Percentiles rank a stretch among this genome's conserved stretches.
These are phyloP conservation scores for Esox masquinongy DNA, from an alignment of 2,797 vertebrate species.

Conservation along the genomic window DNA sequence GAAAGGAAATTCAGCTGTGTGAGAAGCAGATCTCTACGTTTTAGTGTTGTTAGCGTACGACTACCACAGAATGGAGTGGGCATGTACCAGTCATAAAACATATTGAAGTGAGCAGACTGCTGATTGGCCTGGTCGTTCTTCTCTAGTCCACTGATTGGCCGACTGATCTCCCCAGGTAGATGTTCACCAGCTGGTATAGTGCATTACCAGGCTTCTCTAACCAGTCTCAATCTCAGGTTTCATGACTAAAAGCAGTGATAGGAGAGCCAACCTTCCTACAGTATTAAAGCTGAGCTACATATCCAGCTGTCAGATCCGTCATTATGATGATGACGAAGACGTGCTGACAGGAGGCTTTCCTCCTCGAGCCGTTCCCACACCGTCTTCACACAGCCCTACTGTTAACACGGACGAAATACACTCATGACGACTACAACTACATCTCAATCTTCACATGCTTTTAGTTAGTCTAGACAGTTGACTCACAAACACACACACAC, in stretches of 20 bases:
- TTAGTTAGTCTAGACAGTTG: not conserved
- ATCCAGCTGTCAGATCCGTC: not conserved
- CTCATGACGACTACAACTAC: not conserved
- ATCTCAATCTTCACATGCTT: conserved; percentile 31
- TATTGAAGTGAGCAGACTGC: too few species aligned
- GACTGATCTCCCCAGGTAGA: not conserved
- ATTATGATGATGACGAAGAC: not conserved
- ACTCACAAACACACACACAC: not conserved
- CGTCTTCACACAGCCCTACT: not conserved
- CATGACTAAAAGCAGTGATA: not conserved
- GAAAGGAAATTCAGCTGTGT: too few species aligned
- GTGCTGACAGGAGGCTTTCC: not conserved
- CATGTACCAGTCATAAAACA: not conserved
- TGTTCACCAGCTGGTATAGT: not conserved
- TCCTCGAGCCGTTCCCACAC: not conserved
- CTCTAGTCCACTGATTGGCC: not conserved
- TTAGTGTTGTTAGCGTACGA: too few species aligned
- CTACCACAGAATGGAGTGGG: too few species aligned
- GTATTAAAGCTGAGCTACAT: not conserved
- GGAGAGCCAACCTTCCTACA: not conserved
- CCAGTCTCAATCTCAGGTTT: not conserved
- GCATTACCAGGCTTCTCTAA: not conserved
- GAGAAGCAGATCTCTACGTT: too few species aligned
- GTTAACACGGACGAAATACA: not conserved
- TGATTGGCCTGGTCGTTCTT: too few species aligned